Base-by-base conservation (phyloP, 2,797 vertebrate genomes). In the Acrocephalus scirpaceus region DNA sequence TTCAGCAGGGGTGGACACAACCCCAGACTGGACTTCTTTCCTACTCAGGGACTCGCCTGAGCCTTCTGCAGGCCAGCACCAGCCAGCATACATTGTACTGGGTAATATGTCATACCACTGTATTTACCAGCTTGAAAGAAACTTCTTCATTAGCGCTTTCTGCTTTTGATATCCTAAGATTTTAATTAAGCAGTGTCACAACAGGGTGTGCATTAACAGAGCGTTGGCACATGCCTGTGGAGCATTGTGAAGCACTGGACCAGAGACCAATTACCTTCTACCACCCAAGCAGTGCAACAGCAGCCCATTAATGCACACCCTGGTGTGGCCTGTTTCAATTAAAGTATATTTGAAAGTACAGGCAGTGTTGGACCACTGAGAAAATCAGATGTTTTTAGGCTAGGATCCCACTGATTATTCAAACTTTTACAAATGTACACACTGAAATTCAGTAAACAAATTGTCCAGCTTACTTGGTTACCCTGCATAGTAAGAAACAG, bases 151-250 rank as follows among this genome's bases (percentile, higher is more conserved):
- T 93, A 93, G 77, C 23, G 16, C 48, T 90, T 84, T 88, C 65
- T 78, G 69, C 74, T 77, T 94, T 88, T 85, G 79, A 94, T 94
- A 92, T 70, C 65, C 40, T 90, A 60, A 88, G 79, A 92, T 94
- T 96, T 97, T 94, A 96, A 96, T 97, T 96, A 96, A 95, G 91
- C 89, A 73, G 34, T 88, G 81, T 91, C 96, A 95, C 95, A 96
- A 97, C 94, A 95, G 96, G 95, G 94, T 81, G 61, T 92, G 86
- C 93, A 80, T 91, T 96, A 94, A 80, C 38, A 87, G 64, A 76
- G 74, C 40, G 54, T 36, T 92, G 90, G 79, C 78, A 78, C 93
- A 92, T 82, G 91, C 86, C 82, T 93, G 83, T 85, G 58, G 85
- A 95, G 87, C 58, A 94, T 91, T 95, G 90, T 91, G 84, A 93